phyloP scores from a whole-genome alignment of 92 coral and sea anemone species.

The Diadumene lineata region DNA sequence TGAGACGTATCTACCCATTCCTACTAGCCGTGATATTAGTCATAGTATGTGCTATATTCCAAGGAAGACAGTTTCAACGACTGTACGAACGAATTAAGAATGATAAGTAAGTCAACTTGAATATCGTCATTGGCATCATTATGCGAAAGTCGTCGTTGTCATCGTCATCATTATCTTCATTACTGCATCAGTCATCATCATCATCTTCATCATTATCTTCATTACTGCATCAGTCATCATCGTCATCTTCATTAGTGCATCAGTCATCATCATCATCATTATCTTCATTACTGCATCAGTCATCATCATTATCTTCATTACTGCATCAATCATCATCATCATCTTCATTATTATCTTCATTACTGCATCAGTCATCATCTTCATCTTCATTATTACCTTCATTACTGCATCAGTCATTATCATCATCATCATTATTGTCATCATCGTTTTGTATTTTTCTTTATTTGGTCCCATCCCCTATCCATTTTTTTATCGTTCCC shows the following conservation, averaged over 20 bases:
- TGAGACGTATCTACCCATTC: conserved; percentile 95
- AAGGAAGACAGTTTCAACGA: conserved; percentile 88
- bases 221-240: not conserved
- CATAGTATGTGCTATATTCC: conserved; percentile 82
- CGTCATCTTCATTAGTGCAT: no score
- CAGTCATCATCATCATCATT: not conserved
- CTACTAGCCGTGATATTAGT: conserved; percentile 75
- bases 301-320: not conserved
- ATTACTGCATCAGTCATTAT: not conserved
- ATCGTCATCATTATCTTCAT: not conserved
- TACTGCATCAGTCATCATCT: not conserved
- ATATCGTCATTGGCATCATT: not conserved
- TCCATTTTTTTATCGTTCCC: no score
- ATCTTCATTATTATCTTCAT: not conserved
- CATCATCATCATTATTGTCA: not conserved
- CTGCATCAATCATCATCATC: not conserved
- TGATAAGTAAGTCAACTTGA: conserved; percentile 73
- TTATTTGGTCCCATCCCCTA: no score
- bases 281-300: not conserved
- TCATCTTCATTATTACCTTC: not conserved
- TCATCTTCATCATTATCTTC: not conserved
- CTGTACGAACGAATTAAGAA: conserved; percentile 96
- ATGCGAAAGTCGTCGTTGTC: not conserved
- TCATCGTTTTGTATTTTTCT: not conserved
- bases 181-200: not conserved